phyloP scores from a whole-genome alignment of 1,140 invertebrate genomes.

The Dendrolimus kikuchii region DNA sequence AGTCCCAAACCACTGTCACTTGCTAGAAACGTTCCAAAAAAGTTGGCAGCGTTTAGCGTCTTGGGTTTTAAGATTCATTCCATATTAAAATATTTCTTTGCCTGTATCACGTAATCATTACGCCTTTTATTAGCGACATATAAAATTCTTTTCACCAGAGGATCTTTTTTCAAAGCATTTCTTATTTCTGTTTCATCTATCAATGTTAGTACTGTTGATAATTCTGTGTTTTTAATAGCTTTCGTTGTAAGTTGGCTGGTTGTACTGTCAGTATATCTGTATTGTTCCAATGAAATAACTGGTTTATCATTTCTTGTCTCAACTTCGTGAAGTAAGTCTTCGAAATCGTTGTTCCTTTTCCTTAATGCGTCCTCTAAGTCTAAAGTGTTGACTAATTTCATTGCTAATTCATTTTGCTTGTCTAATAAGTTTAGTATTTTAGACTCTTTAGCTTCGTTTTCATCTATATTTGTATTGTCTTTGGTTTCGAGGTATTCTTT shows the following conservation, averaged over 20 bases:
- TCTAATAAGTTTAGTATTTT: slow-evolving; percentile 1
- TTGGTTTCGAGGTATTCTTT: too few species aligned
- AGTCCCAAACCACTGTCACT: too few species aligned
- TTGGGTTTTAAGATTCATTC: background rate
- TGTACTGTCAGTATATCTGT: too few species aligned
- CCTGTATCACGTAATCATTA: slow-evolving; percentile 16
- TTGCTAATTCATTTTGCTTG: slow-evolving; percentile 1
- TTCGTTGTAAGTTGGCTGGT: too few species aligned
- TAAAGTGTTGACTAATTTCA: background rate
- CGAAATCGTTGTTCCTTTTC: slow-evolving; percentile 18
- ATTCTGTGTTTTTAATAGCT: background rate
- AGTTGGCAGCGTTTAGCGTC: too few species aligned
- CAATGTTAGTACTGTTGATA: slow-evolving; percentile 18
- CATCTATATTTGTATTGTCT: too few species aligned
- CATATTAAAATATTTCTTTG: slow-evolving; percentile 5
- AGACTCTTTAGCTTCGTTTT: too few species aligned
- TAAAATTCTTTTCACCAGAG: slow-evolving; percentile 34
- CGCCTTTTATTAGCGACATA: slow-evolving; percentile 29
- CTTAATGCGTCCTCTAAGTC: background rate
- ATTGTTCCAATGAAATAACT: background rate
- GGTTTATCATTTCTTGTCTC: slow-evolving; percentile 10
- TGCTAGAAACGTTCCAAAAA: too few species aligned
- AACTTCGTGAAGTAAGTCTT: slow-evolving; percentile 18
- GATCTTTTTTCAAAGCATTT: slow-evolving; percentile 29
- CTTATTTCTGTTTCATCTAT: slow-evolving; percentile 31